Base-by-base conservation (phyloP, 2,888 invertebrate genomes). In the Lochmaea crataegi region DNA sequence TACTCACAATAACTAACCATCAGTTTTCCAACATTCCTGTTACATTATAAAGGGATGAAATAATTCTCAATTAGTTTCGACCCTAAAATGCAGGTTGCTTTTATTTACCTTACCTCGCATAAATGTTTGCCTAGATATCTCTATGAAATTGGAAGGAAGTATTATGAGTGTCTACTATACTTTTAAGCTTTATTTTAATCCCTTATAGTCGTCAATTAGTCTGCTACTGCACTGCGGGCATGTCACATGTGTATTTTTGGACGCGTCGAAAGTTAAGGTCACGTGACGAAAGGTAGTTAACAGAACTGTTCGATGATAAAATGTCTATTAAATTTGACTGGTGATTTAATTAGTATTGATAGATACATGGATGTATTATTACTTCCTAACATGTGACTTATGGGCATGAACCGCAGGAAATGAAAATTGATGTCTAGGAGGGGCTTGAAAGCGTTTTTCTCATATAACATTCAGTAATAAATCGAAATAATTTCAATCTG, bases 201-300 rank as follows among this genome's bases (percentile, higher is more conserved):
- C 26, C 26, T 32, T 32, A 32, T 16, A 7, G 2, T 53, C 2
- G 10, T n/a, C 4, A 14, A 5, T 48, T 48, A n/a, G n/a, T n/a
- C 14, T 45, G 45, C 12, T 3, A 53, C 53, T 18, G 18, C 53
- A 18, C 53, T 53, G 53, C 7, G n/a, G 16, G 16, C 53, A 16
- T 32, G 38, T 60, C 60, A 60, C 60, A 84, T 82, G 82, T 84
- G 84, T 82, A 76, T 78, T 79, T 77, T 68, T 57, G 68, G 73
- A 64, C 9, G 66, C 67, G 48, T 63, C 69, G 69, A 63, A 68
- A 48, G 60, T 73, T 56, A 14, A 70, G 63, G 56, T 76, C 70
- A 70, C 72, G 74, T 74, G 74, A 68, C 73, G 70, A 74, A 42
- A 22, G 65, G 68, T 68, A 74, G 74, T 74, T 74, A 74, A 60